phyloP scores from a whole-genome alignment of 1,140 invertebrate species.

The Drosophila prosaltans region DNA sequence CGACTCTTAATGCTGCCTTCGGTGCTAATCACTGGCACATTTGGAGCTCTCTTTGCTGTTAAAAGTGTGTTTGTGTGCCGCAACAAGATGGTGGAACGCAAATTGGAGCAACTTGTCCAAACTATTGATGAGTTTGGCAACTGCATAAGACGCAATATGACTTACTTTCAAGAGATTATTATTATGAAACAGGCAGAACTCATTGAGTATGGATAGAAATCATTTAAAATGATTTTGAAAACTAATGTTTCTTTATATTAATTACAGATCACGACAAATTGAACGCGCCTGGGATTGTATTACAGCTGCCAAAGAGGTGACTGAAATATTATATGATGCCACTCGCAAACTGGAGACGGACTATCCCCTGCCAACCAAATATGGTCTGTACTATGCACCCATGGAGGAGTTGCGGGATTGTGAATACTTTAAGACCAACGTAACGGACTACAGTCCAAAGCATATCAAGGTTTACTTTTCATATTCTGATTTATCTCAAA shows the following conservation, averaged over 20 bases:
- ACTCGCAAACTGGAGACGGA: constrained; percentile 75
- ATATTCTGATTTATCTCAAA: background rate
- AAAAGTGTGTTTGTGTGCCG: constrained; percentile 77
- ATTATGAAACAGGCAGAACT: constrained; percentile 80
- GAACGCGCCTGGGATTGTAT: constrained; percentile 82
- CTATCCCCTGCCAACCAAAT: constrained; percentile 68
- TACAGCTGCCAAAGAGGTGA: constrained; percentile 78
- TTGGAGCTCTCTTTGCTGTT: constrained; percentile 62
- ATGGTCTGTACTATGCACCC: constrained; percentile 68
- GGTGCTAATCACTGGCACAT: constrained; percentile 55
- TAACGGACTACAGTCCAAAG: constrained; percentile 80
- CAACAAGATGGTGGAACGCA: constrained; percentile 75
- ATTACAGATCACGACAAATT: constrained; percentile 74
- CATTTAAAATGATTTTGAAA: fast-evolving
- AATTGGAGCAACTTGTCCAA: constrained; percentile 70
- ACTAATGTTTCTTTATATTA: background rate
- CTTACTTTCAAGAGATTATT: constrained; percentile 82
- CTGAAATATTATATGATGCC: constrained; percentile 78
- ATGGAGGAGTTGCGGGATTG: constrained; percentile 81
- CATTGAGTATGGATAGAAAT: constrained; percentile 62
- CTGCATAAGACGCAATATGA: constrained; percentile 80
- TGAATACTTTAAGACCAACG: constrained; percentile 82
- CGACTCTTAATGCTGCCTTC: constrained; percentile 62
- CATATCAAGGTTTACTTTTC: constrained; percentile 67
- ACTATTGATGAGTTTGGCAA: constrained; percentile 82